Base-by-base conservation (phyloP, 2,113 vertebrate species). In the Macrotus californicus region DNA sequence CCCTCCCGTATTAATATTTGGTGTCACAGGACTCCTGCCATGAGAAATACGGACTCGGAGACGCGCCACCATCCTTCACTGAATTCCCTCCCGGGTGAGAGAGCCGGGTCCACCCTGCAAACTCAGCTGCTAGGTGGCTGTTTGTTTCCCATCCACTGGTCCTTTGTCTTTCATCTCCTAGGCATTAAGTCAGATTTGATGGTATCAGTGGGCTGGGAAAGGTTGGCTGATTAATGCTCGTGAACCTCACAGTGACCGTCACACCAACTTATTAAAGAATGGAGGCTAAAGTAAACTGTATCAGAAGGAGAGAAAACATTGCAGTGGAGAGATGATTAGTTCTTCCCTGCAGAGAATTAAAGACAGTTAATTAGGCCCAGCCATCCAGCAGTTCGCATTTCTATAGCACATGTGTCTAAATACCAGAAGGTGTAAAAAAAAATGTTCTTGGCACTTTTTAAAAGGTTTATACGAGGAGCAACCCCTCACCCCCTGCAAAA, bases 191-290 rank as follows among this genome's bases (percentile, higher is more conserved):
- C 59, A 83, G 76, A 87, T 75, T 67, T 36, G 75, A 94, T 89
- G 91, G 15, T 87, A 88, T 93, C 89, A 19, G 26, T 64, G 19
- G 64, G 41, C 70, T 69, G 73, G 36, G 59, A 64, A 94, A 89
- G 2, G 31, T 56, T 52, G 14, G 29, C 43, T 96, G 94, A 93
- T 96, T 93, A 90, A 92, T 87, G 67, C 31, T 31, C 34, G 26
- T 12, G 69, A 97, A 81, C 26, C 64, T 85, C 39, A 3, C 43
- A 21, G 76, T 77, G 29, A 85, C 93, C 75, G 46, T 85, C 90
- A 91, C 91, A 88, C 84, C 72, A 88, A 46, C 95, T 94, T 94
- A 93, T 72, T 87, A 94, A 95, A 80, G 76, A 93, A 94, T 2
- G 6, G n/a, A 43, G 75, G 72, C 34, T 13, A 67, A 56, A 92